Evolutionary conservation across 2,888 invertebrate species (phyloP).

Genomic region (Coecobrya sp.): DNA sequence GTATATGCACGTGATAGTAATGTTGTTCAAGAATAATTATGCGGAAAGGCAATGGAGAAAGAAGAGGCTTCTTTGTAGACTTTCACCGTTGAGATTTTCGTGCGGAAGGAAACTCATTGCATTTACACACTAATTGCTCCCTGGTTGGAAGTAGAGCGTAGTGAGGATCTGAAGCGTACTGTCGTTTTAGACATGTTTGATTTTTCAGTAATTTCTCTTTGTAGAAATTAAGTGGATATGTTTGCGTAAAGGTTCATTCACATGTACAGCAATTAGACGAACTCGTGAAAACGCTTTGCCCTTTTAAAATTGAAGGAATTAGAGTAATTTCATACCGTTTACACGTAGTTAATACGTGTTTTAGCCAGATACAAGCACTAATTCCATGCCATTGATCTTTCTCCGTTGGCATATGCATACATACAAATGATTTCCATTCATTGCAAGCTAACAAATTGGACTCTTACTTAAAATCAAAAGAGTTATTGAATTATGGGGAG

Average conservation of each 20-base stretch:
- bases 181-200: slow-evolving; percentile 1
- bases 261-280: not conserved
- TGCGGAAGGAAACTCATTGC: not conserved
- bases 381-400: not conserved
- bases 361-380: not conserved
- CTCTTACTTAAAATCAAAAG: not conserved
- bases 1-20: not conserved
- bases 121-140: slow-evolving; percentile 16
- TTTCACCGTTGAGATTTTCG: not conserved
- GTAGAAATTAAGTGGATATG: slow-evolving; percentile 20
- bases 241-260: not conserved
- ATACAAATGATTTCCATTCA: not conserved
- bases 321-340: not conserved
- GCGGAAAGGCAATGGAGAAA: not conserved
- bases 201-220: slow-evolving; percentile 25
- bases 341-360: not conserved
- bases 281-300: not conserved
- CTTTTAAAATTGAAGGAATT: not conserved
- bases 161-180: not conserved
- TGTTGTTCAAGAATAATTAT: not conserved
- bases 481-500: not conserved
- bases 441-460: not conserved
- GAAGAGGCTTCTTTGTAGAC: not conserved
- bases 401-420: not conserved
- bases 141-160: slow-evolving; percentile 1